Percentiles rank a stretch among this genome's conserved stretches.
Evolutionary conservation across 1,140 invertebrate genomes (phyloP).

Genomic region (Anoplophora glabripennis): DNA sequence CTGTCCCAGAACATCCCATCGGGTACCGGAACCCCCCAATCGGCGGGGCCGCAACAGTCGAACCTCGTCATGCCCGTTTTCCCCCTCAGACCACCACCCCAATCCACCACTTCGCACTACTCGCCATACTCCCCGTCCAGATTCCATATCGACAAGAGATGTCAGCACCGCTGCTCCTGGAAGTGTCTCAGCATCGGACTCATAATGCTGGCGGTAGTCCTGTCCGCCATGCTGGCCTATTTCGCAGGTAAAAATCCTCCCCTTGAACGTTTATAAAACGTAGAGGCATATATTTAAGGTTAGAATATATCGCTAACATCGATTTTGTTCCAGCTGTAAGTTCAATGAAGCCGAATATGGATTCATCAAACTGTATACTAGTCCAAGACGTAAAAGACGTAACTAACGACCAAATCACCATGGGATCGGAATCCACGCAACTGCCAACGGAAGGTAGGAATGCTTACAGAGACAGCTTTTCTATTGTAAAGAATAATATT

Average conservation of each 20-base stretch:
- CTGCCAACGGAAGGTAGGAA: conserved; percentile 69
- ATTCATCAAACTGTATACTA: conserved; percentile 81
- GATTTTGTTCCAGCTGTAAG: conserved; percentile 73
- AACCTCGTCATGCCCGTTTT: conserved; percentile 78
- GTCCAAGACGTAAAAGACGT: conserved; percentile 87
- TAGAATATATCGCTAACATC: no score
- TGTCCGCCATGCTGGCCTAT: conserved; percentile 89
- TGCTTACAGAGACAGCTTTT: no score
- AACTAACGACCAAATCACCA: conserved; percentile 74
- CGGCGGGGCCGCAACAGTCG: conserved; percentile 49
- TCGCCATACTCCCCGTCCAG: conserved; percentile 83
- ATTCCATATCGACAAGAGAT: conserved; percentile 90
- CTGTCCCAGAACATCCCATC: conserved; percentile 42
- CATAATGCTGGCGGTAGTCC: conserved; percentile 81
- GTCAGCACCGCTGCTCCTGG: conserved; percentile 91
- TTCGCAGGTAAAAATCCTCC: conserved; percentile 87
- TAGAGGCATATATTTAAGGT: no score
- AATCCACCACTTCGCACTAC: conserved; percentile 71
- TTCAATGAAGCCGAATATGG: conserved; percentile 79
- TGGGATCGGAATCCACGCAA: conserved; percentile 69
- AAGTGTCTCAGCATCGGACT: conserved; percentile 89
- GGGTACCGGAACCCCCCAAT: conserved; percentile 45
- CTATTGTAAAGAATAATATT: no score
- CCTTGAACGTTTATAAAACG: no score
- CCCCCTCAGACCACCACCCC: conserved; percentile 66